Evolutionary conservation across 2,888 invertebrate genomes (phyloP), one percentile per base, ranked within the genome.

Genomic region (Stenodema calcarata): DNA sequence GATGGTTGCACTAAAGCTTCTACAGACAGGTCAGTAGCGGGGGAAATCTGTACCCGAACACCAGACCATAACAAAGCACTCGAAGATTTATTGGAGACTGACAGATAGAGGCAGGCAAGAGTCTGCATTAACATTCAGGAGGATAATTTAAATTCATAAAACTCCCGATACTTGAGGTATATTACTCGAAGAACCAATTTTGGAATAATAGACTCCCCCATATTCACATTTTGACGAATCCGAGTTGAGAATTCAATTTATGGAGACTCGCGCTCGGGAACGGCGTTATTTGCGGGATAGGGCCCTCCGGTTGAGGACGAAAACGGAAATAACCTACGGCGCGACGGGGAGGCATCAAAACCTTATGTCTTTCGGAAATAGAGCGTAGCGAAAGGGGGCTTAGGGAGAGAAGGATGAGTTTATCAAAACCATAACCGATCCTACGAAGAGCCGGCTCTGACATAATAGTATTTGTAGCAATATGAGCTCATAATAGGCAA

Each of bases 401-500:
- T 30, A 30, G 16, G 73, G 73, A 35, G 73, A 35, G 73, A 75
- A 41, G 73, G 73, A 41, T 41, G 73, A 75, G 41, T 75, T 75
- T 75, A 75, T 75, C 73, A 75, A 41, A 75, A 35, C 73, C 18
- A 41, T 75, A 75, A 75, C 73, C 73, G 73, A 35, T 75, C 35
- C 35, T 30, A 7, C 35, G 18, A 62, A 62, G 62, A 41, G 35
- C 54, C 73, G 73, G 30, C 73, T 75, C 35, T 35, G 62, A 62
- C 41, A 42, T 78, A 78, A 78, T 44, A 78, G 78, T 78, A 78
- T 78, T 78, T 78, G 78, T 78, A 41, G 44, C 44, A 78, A 44
- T 78, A 78, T 78, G 78, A 14, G 44, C 44, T 44, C 44, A 78
- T 78, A 78, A 78, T 78, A 44, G 78, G 78, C 78, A 78, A 78